phyloP scores from a whole-genome alignment of 1,140 invertebrate species.

The Drosophila ambigua region DNA sequence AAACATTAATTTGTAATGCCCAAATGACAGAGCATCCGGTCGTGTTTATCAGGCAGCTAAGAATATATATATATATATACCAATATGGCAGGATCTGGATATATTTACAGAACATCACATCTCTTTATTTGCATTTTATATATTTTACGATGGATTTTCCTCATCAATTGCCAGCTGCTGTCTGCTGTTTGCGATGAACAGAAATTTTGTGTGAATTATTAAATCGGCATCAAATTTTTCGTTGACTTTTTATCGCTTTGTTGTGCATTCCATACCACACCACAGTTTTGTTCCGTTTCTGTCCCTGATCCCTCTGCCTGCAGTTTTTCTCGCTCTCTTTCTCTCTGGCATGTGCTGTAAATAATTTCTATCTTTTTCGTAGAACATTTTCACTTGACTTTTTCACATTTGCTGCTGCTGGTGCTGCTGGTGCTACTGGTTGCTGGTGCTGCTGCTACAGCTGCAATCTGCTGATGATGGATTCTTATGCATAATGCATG shows the following conservation, averaged over 20 bases:
- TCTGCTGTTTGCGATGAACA: slow-evolving; percentile 57
- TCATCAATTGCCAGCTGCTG: slow-evolving; percentile 67
- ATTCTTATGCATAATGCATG: slow-evolving; percentile 50
- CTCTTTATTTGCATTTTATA: slow-evolving; percentile 41
- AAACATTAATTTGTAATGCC: slow-evolving; percentile 71
- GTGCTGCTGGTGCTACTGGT: too few species aligned
- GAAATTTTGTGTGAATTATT: slow-evolving; percentile 62
- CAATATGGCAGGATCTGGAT: slow-evolving; percentile 3
- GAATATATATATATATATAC: not conserved
- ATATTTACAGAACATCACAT: slow-evolving; percentile 36
- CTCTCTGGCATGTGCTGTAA: slow-evolving; percentile 24
- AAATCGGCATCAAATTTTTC: slow-evolving; percentile 57
- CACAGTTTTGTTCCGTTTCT: slow-evolving; percentile 7
- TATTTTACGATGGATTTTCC: slow-evolving; percentile 28
- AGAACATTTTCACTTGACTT: slow-evolving; percentile 45
- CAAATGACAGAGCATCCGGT: slow-evolving; percentile 49
- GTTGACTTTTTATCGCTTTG: slow-evolving; percentile 51
- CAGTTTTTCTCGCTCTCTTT: not conserved
- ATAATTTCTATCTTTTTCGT: slow-evolving; percentile 43
- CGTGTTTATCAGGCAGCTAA: slow-evolving; percentile 28
- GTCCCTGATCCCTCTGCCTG: not conserved
- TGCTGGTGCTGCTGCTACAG: not conserved
- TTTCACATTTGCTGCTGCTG: slow-evolving; percentile 11
- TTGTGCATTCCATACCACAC: slow-evolving; percentile 23
- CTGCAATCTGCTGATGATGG: slow-evolving; percentile 50